A percentile compares a stretch with the other conserved stretches of the same genome.
phyloP scores from a whole-genome alignment of 2,113 vertebrate species.

The Melospiza melodia region DNA sequence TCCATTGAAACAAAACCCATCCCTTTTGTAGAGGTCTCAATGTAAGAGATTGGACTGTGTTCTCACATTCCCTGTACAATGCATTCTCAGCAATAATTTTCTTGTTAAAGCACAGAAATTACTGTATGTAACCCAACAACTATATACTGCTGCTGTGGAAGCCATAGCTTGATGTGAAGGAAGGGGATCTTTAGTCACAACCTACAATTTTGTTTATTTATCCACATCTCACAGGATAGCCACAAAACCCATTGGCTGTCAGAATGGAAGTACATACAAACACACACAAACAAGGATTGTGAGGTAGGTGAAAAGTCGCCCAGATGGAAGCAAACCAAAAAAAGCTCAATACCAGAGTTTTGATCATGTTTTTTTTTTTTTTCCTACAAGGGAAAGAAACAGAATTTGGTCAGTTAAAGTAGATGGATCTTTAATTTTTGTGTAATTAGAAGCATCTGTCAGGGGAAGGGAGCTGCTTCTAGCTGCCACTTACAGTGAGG shows the following conservation, averaged over 20 bases:
- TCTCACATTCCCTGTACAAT: background rate
- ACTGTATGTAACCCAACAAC: background rate
- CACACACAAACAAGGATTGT: background rate
- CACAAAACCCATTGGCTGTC: background rate
- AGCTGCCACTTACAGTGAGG: background rate
- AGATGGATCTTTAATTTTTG: background rate
- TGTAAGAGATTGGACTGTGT: no score
- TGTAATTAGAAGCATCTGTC: background rate
- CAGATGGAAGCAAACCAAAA: background rate
- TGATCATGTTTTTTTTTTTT: no score
- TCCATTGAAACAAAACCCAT: background rate
- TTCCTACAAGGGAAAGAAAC: background rate
- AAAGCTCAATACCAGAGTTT: background rate
- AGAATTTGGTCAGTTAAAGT: background rate
- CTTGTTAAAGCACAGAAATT: background rate
- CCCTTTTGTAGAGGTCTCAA: background rate
- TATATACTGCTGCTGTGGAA: background rate
- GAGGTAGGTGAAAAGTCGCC: background rate
- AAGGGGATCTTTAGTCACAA: background rate
- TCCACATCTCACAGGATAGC: background rate
- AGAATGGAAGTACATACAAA: background rate
- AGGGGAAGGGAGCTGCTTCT: background rate
- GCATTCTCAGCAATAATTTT: background rate
- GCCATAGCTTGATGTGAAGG: fast-evolving
- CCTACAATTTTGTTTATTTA: background rate